phyloP scores from a whole-genome alignment of 2,888 invertebrate species.

The Phasia obesa region DNA sequence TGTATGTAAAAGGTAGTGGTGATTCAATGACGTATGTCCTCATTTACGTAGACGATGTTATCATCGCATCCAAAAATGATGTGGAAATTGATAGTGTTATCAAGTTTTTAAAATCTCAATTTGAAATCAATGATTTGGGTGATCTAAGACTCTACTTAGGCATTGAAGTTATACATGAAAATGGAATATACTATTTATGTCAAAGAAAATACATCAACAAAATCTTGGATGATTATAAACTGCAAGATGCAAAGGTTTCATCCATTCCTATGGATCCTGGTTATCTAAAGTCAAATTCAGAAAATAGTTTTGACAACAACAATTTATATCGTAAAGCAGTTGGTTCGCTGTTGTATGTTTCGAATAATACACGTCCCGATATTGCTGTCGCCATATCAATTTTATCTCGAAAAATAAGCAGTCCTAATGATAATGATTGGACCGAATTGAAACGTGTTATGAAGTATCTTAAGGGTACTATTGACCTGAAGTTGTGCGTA shows the following conservation, averaged over 20 bases:
- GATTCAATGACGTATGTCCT: constrained; percentile 4
- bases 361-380: constrained; percentile 7
- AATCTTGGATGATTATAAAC: too few species aligned
- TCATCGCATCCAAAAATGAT: background rate
- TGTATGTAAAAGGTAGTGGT: constrained; percentile 7
- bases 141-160: too few species aligned
- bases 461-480: background rate
- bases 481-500: background rate
- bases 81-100: too few species aligned
- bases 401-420: background rate
- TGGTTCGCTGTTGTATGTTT: background rate
- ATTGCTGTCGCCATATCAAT: background rate
- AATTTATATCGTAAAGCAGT: background rate
- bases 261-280: constrained; percentile 1
- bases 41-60: constrained; percentile 1
- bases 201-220: too few species aligned
- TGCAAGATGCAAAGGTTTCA: background rate
- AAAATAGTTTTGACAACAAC: background rate
- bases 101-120: too few species aligned
- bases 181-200: too few species aligned
- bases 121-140: too few species aligned
- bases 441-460: constrained; percentile 3
- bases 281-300: background rate
- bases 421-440: background rate
- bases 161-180: too few species aligned